Evolutionary conservation across 2,113 vertebrate species (phyloP).

Genomic region (Promerops cafer): DNA sequence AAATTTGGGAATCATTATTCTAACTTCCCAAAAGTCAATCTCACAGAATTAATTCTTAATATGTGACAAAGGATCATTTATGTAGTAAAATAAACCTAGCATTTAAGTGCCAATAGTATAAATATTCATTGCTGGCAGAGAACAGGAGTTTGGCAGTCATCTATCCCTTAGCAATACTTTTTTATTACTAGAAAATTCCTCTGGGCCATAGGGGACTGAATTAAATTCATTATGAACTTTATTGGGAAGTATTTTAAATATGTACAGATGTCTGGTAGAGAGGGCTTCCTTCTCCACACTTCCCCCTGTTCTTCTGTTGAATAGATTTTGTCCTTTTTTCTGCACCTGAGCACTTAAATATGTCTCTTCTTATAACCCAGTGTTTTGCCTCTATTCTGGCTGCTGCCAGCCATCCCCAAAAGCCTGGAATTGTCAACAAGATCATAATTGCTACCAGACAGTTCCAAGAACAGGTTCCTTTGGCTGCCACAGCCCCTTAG

Average conservation of each 20-base stretch:
- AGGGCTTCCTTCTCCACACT: neutral
- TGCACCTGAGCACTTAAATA: neutral
- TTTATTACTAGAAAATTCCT: conserved; percentile 49
- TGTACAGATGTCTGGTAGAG: neutral
- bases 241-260: conserved; percentile 44
- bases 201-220: conserved; percentile 29
- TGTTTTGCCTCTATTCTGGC: neutral
- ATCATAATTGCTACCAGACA: neutral
- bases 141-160: conserved; percentile 21
- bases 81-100: conserved; percentile 15
- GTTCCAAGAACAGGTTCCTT: neutral
- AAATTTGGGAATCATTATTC: neutral
- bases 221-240: conserved; percentile 58
- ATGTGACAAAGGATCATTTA: conserved; percentile 33
- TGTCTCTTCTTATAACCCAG: neutral
- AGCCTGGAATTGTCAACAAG: neutral
- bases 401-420: neutral
- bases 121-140: conserved; percentile 14
- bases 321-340: neutral
- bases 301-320: neutral
- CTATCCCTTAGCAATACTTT: conserved; percentile 53
- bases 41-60: neutral
- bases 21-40: neutral
- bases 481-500: neutral
- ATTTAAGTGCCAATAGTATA: conserved; percentile 9